Evolutionary conservation across 1,140 invertebrate genomes (phyloP).

Genomic region (Neomicropteryx cornuta): DNA sequence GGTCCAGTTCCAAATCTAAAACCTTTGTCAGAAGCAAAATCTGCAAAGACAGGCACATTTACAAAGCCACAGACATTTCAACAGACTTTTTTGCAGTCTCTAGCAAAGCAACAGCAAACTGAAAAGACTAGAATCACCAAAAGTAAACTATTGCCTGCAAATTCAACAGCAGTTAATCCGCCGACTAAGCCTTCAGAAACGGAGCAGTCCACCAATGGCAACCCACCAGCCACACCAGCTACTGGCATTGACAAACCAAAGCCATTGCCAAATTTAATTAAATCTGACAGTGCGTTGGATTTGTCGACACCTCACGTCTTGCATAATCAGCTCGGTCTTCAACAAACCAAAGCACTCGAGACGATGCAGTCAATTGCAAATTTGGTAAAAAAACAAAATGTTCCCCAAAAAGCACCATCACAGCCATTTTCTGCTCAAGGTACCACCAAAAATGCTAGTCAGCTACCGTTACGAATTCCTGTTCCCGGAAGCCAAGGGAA

Average conservation of each 20-base stretch:
- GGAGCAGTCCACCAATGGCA: constrained; percentile 7
- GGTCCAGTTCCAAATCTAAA: constrained; percentile 39
- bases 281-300: constrained; percentile 34
- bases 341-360: constrained; percentile 36
- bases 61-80: constrained; percentile 36
- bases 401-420: constrained; percentile 25
- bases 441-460: no score
- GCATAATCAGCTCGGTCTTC: constrained; percentile 30
- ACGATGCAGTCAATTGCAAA: constrained; percentile 40
- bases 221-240: constrained; percentile 14
- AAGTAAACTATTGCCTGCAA: constrained; percentile 31
- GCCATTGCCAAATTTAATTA: constrained; percentile 11
- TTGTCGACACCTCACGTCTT: constrained; percentile 34
- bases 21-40: constrained; percentile 36
- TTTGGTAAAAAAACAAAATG: constrained; percentile 35
- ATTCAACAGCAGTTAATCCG: constrained; percentile 27
- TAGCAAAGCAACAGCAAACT: constrained; percentile 27
- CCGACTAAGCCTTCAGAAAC: constrained; percentile 22
- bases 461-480: constrained; percentile 10
- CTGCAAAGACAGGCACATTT: constrained; percentile 26
- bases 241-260: constrained; percentile 9
- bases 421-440: no score
- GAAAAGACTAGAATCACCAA: constrained; percentile 36
- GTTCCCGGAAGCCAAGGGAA: constrained; percentile 7
- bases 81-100: constrained; percentile 38